Conservation (phyloP, 2,888 invertebrate genomes). For the Drosophila mimica region DNA sequence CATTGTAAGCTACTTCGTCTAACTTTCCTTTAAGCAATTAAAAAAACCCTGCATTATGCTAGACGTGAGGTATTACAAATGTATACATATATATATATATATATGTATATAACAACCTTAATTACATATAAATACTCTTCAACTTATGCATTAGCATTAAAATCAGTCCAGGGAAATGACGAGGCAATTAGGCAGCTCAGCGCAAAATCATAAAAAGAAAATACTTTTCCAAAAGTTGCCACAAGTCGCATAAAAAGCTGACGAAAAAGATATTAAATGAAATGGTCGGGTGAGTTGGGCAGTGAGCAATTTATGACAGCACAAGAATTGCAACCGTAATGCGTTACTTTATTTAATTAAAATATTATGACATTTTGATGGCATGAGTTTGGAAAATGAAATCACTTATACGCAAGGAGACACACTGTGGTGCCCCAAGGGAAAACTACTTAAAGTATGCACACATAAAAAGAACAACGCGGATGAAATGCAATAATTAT, state of each 20-base stretch:
- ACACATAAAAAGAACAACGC: neutral
- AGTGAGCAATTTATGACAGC: slow-evolving; percentile 11
- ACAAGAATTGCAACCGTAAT: slow-evolving; percentile 19
- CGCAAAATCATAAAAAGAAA: slow-evolving; percentile 58
- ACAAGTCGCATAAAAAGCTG: slow-evolving; percentile 66
- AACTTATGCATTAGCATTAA: slow-evolving; percentile 65
- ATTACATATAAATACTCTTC: slow-evolving; percentile 6
- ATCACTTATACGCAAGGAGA: slow-evolving; percentile 5
- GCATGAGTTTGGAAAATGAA: neutral
- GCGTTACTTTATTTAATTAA: slow-evolving; percentile 45
- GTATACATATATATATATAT: neutral
- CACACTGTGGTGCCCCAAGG: neutral
- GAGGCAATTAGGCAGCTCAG: slow-evolving; percentile 59
- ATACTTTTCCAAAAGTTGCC: slow-evolving; percentile 61
- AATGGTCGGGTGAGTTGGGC: neutral
- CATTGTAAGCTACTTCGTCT: slow-evolving; percentile 47
- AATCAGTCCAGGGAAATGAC: slow-evolving; percentile 33
- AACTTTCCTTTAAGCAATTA: slow-evolving; percentile 52
- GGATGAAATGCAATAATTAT: neutral
- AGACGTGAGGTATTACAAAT: slow-evolving; percentile 22
- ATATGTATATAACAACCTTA: neutral
- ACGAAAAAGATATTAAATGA: slow-evolving; percentile 44
- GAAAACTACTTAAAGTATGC: neutral
- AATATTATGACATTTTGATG: slow-evolving; percentile 38
- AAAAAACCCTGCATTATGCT: slow-evolving; percentile 33